These are phyloP conservation scores for Blastobasis adustella DNA, from an alignment of 2,888 invertebrate genomes.

Conservation along the genomic window DNA sequence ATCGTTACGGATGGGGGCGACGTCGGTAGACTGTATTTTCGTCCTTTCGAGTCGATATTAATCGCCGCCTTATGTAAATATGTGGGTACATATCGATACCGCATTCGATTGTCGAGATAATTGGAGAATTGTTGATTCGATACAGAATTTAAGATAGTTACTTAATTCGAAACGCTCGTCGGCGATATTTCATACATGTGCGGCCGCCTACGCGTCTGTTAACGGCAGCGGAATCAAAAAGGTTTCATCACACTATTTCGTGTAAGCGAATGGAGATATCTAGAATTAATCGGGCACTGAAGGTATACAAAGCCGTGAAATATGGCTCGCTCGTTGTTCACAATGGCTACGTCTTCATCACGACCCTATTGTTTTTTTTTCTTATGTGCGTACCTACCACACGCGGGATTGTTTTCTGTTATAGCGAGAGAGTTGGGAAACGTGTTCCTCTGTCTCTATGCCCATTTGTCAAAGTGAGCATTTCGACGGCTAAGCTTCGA, in stretches of 20 bases:
- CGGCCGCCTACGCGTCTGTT: conserved; percentile 50
- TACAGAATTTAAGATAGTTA: background rate
- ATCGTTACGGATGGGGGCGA: conserved; percentile 28
- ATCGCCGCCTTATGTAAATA: conserved; percentile 21
- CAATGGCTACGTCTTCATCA: conserved; percentile 76
- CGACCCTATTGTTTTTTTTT: conserved; percentile 69
- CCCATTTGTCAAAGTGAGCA: conserved; percentile 45
- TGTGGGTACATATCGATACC: conserved; percentile 7
- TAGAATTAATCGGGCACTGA: conserved; percentile 71
- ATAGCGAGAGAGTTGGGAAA: conserved; percentile 54
- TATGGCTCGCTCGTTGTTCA: conserved; percentile 68
- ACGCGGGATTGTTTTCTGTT: conserved; percentile 66
- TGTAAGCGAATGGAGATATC: conserved; percentile 71
- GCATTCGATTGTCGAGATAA: too few relatives aligned
- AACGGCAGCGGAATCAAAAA: conserved; percentile 54
- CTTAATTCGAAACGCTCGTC: conserved; percentile 17
- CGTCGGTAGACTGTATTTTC: conserved; percentile 8
- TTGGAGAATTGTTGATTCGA: too few relatives aligned
- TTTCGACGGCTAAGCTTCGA: conserved; percentile 28
- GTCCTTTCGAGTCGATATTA: conserved; percentile 24
- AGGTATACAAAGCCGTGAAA: conserved; percentile 71
- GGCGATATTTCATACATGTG: conserved; percentile 28
- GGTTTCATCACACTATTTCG: conserved; percentile 67
- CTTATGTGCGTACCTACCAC: conserved; percentile 44
- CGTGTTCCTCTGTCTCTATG: conserved; percentile 51